Conservation (phyloP, 2,797 vertebrate genomes). For the Gallinago stenura region DNA sequence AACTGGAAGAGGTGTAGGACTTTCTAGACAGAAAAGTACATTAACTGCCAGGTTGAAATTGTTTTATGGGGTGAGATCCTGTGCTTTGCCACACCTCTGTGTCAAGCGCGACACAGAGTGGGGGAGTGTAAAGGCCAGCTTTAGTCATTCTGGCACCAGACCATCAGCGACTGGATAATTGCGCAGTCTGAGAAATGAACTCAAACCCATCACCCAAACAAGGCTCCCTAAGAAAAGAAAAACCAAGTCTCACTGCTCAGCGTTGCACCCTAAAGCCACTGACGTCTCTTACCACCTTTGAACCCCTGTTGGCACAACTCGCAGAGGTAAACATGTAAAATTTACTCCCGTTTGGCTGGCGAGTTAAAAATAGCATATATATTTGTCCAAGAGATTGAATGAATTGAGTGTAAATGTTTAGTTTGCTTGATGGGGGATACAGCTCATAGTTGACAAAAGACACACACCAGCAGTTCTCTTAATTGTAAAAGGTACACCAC, state of each 20-base stretch:
- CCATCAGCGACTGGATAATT: accelerated
- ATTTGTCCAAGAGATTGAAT: constrained; percentile 2
- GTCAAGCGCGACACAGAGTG: background rate
- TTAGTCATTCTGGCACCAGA: background rate
- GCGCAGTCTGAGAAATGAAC: background rate
- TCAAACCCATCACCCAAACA: background rate
- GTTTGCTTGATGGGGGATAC: background rate
- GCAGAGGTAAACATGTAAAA: background rate
- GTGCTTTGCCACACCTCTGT: background rate
- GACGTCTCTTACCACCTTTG: background rate
- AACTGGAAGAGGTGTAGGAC: background rate
- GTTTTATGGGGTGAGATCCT: background rate
- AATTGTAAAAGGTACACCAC: background rate
- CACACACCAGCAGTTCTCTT: background rate
- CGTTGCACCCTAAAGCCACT: accelerated
- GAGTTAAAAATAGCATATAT: background rate
- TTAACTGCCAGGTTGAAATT: background rate
- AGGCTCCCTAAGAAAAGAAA: background rate
- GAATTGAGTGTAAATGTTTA: constrained; percentile 25
- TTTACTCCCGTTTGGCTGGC: background rate
- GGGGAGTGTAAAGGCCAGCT: background rate
- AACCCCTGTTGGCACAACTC: background rate
- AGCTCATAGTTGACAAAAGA: background rate
- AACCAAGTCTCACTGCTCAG: background rate
- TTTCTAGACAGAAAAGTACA: background rate